Base-by-base conservation (phyloP, 2,797 vertebrate species). In the Hapalemur alaotrensis region DNA sequence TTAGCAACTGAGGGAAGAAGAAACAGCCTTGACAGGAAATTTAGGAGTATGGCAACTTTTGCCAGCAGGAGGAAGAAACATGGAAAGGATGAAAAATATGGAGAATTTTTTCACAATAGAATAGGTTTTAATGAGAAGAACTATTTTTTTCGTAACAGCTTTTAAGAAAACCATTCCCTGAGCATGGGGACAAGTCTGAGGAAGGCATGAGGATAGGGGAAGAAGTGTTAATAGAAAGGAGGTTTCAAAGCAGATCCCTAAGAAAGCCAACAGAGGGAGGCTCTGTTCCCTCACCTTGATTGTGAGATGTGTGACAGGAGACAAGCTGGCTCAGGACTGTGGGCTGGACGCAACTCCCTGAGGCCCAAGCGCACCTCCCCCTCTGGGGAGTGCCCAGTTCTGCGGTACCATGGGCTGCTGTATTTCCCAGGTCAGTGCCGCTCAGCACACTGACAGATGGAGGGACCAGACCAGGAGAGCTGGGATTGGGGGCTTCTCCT, bases 91-190 rank as follows among this genome's bases (percentile, higher is more conserved):
- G 79, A 23, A 30, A 73, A 79, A 48, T 28, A 30, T 25, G 48
- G 73, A 41, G 57, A 70, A 67, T 76, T 48, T 82, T 30, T n/a
- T 88, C 82, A 92, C 38, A 57, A 4, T 38, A 93, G 61, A 43
- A 84, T 50, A 80, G 35, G 79, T 93, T 91, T 93, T 35, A 75
- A 82, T 82, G 67, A 95, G 52, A 86, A 75, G 54, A 94, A 75
- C 63, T 43, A 41, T 89, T 76, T 92, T 92, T 80, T 89, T 50
- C 28, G n/a, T 41, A n/a, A 73, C 14, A 65, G 23, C 22, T 91
- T 83, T 94, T 91, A 82, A 89, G 86, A 69, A 95, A 86, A 93
- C 14, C 22, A 38, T 25, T 86, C 78, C 46, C 57, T 4, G 1
- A 59, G 30, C 67, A 43, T 23, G 41, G 52, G 52, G 30, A 9